Percentiles rank a stretch among this genome's conserved stretches.
Evolutionary conservation across 2,113 vertebrate genomes (phyloP).

Genomic region (Cinclus cinclus): DNA sequence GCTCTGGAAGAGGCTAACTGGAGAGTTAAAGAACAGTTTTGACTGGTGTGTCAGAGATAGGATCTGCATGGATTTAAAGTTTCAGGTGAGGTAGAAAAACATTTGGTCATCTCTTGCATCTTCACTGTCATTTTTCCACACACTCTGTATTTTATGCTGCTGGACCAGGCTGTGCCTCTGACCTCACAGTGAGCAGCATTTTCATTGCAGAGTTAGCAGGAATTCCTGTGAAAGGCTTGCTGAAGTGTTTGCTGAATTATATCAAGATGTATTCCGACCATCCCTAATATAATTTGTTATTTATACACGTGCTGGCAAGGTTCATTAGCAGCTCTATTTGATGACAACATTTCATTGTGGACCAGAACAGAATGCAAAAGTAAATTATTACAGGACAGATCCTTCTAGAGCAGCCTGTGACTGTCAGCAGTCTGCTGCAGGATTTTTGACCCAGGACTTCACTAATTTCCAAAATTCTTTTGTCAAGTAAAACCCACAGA

Average conservation of each 20-base stretch:
- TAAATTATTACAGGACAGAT: background rate
- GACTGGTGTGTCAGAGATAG: background rate
- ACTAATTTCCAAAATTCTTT: background rate
- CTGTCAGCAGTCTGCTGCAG: background rate
- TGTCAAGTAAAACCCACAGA: background rate
- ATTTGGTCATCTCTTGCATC: too few relatives aligned
- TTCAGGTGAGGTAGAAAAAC: background rate
- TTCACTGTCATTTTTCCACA: background rate
- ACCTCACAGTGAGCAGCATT: background rate
- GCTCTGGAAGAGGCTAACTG: background rate
- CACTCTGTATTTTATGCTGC: accelerated
- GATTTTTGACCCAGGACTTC: background rate
- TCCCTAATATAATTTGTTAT: background rate
- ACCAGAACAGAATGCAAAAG: background rate
- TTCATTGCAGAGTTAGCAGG: background rate
- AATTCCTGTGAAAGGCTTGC: background rate
- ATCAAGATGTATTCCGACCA: background rate
- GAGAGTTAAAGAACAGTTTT: background rate
- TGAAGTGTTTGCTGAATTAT: background rate
- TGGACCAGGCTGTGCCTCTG: background rate
- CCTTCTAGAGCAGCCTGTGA: background rate
- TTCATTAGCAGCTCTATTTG: background rate
- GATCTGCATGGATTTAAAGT: background rate
- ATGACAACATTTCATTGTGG: background rate
- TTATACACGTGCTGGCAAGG: background rate